Evolutionary conservation across 2,888 invertebrate genomes (phyloP), one percentile per base, ranked within the genome.

Genomic region (Cyaniris semiargus): DNA sequence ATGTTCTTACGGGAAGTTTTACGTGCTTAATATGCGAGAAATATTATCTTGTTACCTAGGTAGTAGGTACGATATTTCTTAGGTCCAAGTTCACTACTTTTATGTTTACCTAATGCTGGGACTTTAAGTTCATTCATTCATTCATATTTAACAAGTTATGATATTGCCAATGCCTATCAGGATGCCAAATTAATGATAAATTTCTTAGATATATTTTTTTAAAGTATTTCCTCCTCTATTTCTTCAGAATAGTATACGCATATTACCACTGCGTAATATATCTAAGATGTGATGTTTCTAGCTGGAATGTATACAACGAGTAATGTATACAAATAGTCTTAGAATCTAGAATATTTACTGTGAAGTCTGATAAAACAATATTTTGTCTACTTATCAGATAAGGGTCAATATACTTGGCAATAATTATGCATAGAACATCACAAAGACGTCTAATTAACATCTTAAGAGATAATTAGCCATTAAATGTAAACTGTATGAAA

Each of bases 331-430:
- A 71, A 38, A 34, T 66, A 66, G 66, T 66, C 66, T 66, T 15
- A 66, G 66, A 53, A 53, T 44, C 74, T 27, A 71, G 44, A 74
- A 48, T 27, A 74, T 53, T 23, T 74, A 27, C 71, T 21, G 3
- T 53, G 74, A 23, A 48, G 74, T 48, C 82, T 83, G 82, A 82
- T 83, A 85, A 79, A 84, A 85, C 84, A 85, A 86, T 84, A 80
- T 83, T 74, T 71, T n/a, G n/a, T n/a, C 21, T 4, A 48, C 78
- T 85, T 85, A 83, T 84, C 85, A 81, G 84, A 84, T 84, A 85
- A 83, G 77, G 78, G 76, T 78, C 74, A 74, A 74, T 74, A 53
- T 74, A 74, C 74, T 74, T 15, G 3, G 21, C 53, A 15, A 48
- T 53, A 48, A 15, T 53, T 10, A 74, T n/a, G n/a, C n/a, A n/a